Conservation (phyloP, 2,797 vertebrate species). For the Borostomias antarcticus region DNA sequence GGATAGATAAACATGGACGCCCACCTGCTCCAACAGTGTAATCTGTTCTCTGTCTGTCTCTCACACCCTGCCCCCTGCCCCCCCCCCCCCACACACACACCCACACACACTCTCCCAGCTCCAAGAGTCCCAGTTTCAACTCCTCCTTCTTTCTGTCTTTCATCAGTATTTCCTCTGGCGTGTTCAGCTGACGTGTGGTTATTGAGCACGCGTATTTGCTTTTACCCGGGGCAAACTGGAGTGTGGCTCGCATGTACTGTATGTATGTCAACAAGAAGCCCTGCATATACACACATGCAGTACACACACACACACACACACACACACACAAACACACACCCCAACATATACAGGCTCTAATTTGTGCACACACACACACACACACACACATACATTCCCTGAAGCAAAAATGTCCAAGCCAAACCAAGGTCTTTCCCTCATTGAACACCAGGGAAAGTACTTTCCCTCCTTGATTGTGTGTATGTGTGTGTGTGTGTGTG, state of each 20-base stretch:
- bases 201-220: conserved; percentile 41
- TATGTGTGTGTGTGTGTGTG: conserved; percentile 24
- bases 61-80: neutral
- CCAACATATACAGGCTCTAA: conserved; percentile 22
- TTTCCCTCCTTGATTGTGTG: conserved; percentile 49
- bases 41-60: neutral
- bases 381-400: neutral
- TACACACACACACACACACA: too few relatives aligned
- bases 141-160: neutral
- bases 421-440: conserved; percentile 10
- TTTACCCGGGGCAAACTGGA: conserved; percentile 47
- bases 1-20: conserved; percentile 1
- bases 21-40: neutral
- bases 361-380: neutral
- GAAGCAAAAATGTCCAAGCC: conserved; percentile 12
- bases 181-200: conserved; percentile 29
- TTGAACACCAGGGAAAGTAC: neutral
- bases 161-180: conserved; percentile 15
- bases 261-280: too few relatives aligned
- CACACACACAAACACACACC: conserved; percentile 40
- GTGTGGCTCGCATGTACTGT: too few relatives aligned
- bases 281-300: too few relatives aligned
- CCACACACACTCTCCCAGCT: neutral
- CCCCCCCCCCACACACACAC: neutral
- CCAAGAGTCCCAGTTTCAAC: neutral